Evolutionary conservation across 2,888 invertebrate genomes (phyloP).

Genomic region (Pegoplata infirma): DNA sequence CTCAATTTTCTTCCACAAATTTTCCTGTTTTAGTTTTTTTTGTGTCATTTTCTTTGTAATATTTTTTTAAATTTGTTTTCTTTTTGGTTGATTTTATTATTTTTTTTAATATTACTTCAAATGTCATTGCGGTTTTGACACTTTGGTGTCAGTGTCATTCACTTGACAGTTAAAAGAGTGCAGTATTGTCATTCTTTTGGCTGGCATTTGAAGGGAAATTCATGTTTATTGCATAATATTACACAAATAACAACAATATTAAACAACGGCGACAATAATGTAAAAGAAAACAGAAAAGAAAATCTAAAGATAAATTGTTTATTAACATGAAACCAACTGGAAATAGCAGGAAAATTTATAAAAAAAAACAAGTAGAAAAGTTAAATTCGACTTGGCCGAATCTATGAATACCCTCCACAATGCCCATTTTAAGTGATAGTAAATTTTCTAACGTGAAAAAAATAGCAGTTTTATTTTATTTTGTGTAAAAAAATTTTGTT

Average conservation of each 20-base stretch:
- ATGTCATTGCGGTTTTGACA: conserved; percentile 60
- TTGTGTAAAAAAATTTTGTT: too few relatives aligned
- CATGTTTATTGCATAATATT: conserved; percentile 44
- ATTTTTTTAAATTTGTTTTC: neutral
- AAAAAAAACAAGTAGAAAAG: neutral
- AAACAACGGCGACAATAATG: neutral
- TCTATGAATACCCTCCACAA: too few relatives aligned
- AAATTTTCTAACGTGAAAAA: too few relatives aligned
- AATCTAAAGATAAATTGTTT: conserved; percentile 20
- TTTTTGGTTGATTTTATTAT: conserved; percentile 1
- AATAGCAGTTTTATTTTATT: too few relatives aligned
- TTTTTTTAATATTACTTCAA: conserved; percentile 40
- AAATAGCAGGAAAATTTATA: too few relatives aligned
- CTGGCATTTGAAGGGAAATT: conserved; percentile 43
- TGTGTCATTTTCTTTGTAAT: neutral
- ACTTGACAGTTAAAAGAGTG: conserved; percentile 49
- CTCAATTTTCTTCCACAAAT: neutral
- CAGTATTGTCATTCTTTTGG: conserved; percentile 24
- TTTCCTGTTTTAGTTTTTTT: neutral
- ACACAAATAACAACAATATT: neutral
- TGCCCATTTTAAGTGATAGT: too few relatives aligned
- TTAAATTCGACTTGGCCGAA: too few relatives aligned
- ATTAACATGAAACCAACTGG: conserved; percentile 22
- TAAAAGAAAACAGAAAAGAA: conserved; percentile 8
- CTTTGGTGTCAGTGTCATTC: conserved; percentile 61